A percentile compares a stretch with the other conserved stretches of the same genome.
Conservation (phyloP, 2,113 vertebrate genomes). For the Manacus vitellinus region DNA sequence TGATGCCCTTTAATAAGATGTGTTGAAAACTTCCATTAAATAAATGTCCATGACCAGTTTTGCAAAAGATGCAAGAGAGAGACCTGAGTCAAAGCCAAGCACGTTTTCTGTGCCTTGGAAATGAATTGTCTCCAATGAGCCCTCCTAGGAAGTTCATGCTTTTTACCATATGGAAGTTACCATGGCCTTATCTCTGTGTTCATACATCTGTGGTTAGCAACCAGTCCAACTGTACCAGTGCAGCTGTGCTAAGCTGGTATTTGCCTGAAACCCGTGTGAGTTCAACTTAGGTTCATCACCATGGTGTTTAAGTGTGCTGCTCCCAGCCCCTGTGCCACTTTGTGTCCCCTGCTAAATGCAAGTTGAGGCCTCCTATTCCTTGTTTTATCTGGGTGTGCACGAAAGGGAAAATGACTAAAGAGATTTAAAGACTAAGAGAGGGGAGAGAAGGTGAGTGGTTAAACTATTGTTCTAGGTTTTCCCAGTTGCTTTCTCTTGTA, state of each 20-base stretch:
- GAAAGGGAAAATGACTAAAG: neutral
- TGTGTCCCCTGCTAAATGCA: neutral
- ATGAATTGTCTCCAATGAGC: neutral
- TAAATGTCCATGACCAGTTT: neutral
- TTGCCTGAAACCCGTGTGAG: neutral
- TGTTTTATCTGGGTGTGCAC: neutral
- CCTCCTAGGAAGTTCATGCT: neutral
- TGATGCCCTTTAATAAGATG: neutral
- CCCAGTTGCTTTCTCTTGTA: neutral
- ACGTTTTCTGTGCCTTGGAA: conserved; percentile 11
- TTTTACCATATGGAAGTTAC: neutral
- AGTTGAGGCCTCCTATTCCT: neutral
- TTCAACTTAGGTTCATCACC: accelerated
- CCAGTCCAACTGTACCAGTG: accelerated
- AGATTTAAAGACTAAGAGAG: neutral
- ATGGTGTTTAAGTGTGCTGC: neutral
- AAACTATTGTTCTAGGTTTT: neutral
- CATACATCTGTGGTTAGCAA: neutral
- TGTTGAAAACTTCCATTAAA: neutral
- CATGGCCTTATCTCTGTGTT: neutral
- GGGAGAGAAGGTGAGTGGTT: neutral
- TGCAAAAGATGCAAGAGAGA: neutral
- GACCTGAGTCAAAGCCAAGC: neutral
- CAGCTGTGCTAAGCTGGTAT: neutral
- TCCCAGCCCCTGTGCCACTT: accelerated